Evolutionary conservation across 2,113 vertebrate genomes (phyloP).

Genomic region (Seriola aureovittata): DNA sequence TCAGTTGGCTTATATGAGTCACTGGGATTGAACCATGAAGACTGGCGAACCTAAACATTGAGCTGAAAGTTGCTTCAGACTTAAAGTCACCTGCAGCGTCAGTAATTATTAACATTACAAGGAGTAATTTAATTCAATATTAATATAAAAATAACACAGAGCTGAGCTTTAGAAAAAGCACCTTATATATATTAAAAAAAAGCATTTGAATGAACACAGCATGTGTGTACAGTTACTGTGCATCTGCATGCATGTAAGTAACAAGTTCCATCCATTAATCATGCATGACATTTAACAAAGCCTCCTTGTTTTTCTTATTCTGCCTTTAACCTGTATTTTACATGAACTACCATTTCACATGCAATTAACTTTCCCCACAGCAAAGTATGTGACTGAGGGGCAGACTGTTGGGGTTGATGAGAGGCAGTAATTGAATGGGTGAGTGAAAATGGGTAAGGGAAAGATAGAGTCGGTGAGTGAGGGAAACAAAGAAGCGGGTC

Average conservation of each 20-base stretch:
- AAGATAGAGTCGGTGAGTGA: constrained; percentile 59
- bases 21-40: neutral
- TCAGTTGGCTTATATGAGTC: neutral
- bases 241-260: neutral
- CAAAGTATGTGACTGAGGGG: constrained; percentile 23
- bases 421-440: constrained; percentile 48
- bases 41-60: neutral
- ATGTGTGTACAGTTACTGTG: neutral
- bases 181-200: neutral
- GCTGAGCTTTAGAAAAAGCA: neutral
- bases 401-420: constrained; percentile 33
- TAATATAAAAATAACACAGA: neutral
- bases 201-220: neutral
- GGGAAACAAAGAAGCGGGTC: constrained; percentile 57
- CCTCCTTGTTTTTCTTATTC: constrained; percentile 18
- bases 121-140: neutral
- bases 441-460: constrained; percentile 44
- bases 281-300: neutral
- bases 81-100: neutral
- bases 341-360: constrained; percentile 16
- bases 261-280: neutral
- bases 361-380: constrained; percentile 43
- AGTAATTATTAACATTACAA: neutral
- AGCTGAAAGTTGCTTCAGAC: neutral
- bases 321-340: constrained; percentile 35